These are phyloP conservation scores for Drosophila parabipectinata DNA, from an alignment of 1,140 invertebrate genomes.

Conservation along the genomic window DNA sequence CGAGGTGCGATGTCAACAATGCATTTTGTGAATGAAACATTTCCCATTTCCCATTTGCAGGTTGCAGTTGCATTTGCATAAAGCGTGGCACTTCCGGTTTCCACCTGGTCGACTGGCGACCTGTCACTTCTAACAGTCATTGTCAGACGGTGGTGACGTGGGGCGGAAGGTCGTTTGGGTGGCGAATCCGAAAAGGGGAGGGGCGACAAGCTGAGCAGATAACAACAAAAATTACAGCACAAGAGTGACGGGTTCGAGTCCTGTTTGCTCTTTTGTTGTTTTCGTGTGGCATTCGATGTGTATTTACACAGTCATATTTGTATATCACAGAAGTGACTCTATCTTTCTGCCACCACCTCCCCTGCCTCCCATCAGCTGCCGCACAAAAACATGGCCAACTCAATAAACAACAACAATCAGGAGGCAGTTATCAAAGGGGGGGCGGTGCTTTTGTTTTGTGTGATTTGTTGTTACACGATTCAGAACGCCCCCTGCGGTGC, in stretches of 20 bases:
- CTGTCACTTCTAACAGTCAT: constrained; percentile 58
- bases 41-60: constrained; percentile 57
- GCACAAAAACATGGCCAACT: constrained; percentile 10
- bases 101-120: constrained; percentile 64
- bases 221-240: constrained; percentile 50
- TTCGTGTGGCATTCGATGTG: constrained; percentile 48
- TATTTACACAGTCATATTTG: constrained; percentile 72
- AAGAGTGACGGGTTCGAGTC: constrained; percentile 38
- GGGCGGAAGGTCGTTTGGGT: not conserved
- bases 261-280: constrained; percentile 25
- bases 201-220: constrained; percentile 58
- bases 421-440: constrained; percentile 45
- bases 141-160: constrained; percentile 33
- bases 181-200: not conserved
- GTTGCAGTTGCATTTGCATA: constrained; percentile 64
- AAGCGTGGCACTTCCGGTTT: constrained; percentile 68
- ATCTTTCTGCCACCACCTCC: constrained; percentile 5
- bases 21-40: constrained; percentile 58
- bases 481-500: constrained; percentile 18
- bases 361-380: not conserved
- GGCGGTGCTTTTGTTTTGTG: constrained; percentile 49
- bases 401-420: constrained; percentile 41
- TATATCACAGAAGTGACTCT: constrained; percentile 46
- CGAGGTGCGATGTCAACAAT: constrained; percentile 55
- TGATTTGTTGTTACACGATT: constrained; percentile 39